Base-by-base conservation (phyloP, 1,140 invertebrate species). In the Drosophila miranda region DNA sequence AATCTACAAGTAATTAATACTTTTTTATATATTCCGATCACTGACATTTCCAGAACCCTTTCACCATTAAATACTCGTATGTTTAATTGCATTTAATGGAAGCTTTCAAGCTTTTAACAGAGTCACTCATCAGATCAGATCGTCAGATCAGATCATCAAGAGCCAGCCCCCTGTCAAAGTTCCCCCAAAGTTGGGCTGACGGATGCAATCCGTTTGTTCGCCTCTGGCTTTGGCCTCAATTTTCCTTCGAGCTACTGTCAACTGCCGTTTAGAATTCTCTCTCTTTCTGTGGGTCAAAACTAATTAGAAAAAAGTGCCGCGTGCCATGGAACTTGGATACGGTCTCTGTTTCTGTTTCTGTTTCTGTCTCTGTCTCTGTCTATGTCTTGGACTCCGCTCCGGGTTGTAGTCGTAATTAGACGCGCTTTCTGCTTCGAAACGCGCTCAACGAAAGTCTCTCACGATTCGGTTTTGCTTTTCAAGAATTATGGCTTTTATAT, bases 231-330 rank as follows among this genome's bases (percentile, higher is more conserved):
- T 59, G 62, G 38, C 75, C 75, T 19, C 71, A 64, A 74, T 77
- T 77, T 69, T 69, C 45, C 55, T 21, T 26, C n/a, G 43, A 61
- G 67, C 52, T 45, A 53, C 45, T 59, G 57, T 59, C 55, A 58
- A 58, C 43, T 58, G 55, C 44, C 74, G 70, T 58, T 63, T 75
- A 75, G 59, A 62, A 74, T 74, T 63, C 46, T 28, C 45, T 44
- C n/a, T 54, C 5, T 26, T 9, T n/a, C 23, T 41, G n/a, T 8
- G n/a, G 6, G 52, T 41, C 26, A 60, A 46, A 60, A 54, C 53
- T 75, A 71, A 77, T 75, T 75, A 77, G 71, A 38, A 75, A 77
- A 77, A 77, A 77, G 75, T 53, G 71, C 64, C 71, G 74, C 74
- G 74, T 76, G 69, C 74, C 52, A 52, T 42, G 30, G 52, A 28